Base-by-base conservation (phyloP, 2,797 vertebrate species). In the Hephaestus fuliginosus region DNA sequence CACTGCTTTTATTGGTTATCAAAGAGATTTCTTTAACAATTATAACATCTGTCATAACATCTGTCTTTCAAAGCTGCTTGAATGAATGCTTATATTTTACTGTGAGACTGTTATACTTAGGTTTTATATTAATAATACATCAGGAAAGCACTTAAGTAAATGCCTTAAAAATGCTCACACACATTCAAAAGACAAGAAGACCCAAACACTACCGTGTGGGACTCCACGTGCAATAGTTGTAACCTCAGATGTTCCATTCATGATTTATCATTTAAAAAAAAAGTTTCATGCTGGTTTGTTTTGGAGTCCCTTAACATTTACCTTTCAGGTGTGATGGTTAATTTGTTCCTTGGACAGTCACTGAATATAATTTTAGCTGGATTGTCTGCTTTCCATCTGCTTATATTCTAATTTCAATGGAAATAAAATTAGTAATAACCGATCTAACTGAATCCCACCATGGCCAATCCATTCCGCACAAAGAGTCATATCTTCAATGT, bases 111-210 rank as follows among this genome's bases (percentile, higher is more conserved):
- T 67, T 4, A 11, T 30, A 52, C 49, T 41, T 25, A 25, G 0
- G 3, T 39, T 36, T 13, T 51, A 33, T 49, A 2, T 39, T 60
- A 7, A 39, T 49, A 20, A 60, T 2, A 36, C 15, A 69, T 6
- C 30, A 44, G 22, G 53, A 30, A 69, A 56, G 39, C 0, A 4
- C 15, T 25, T 25, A 25, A 25, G 25, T 25, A 68, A 30, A 56
- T 28, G 7, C 30, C 14, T 56, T 30, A 15, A 43, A 41, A 25
- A 25, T 3, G 41, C 22, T 13, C 2, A 17, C 12, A 39, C 3
- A 68, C 14, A 68, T 18, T 55, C 14, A 53, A 53, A 70, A 36
- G 53, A 57, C 55, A 58, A 22, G 18, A 46, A 14, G 14, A 60
- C 13, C n/a, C n/a, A 28, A 63, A 28, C 13, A 46, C 61, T 15